A percentile compares a stretch with the other conserved stretches of the same genome.
phyloP scores from a whole-genome alignment of 2,888 invertebrate species.

The Geophilus truncorum region DNA sequence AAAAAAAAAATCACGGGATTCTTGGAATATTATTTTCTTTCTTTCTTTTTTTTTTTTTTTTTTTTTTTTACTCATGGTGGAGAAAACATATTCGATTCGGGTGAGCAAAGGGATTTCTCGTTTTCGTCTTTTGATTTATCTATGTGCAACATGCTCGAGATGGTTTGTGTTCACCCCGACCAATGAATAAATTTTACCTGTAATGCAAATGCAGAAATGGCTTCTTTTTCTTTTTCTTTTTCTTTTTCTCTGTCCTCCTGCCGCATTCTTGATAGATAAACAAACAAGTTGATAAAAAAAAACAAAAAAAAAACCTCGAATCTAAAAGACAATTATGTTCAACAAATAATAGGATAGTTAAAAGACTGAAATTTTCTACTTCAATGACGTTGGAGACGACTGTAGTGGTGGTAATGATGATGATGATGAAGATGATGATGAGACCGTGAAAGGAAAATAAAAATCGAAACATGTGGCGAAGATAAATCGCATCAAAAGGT shows the following conservation, averaged over 20 bases:
- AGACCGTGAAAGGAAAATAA: background rate
- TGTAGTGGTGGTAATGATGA: background rate
- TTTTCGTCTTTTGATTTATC: constrained; percentile 20
- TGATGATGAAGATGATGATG: no score
- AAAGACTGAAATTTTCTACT: no score
- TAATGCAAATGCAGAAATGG: background rate
- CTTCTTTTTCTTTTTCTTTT: background rate
- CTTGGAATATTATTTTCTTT: background rate
- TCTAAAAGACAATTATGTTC: no score
- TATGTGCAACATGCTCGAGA: background rate
- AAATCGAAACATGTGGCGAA: background rate
- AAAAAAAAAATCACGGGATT: background rate
- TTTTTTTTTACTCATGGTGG: background rate
- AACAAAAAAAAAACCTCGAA: background rate
- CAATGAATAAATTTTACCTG: constrained; percentile 22
- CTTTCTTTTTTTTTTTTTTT: background rate
- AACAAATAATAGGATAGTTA: no score
- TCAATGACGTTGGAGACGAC: no score
- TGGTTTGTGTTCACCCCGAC: constrained; percentile 11
- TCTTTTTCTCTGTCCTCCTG: background rate
- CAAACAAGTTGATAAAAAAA: background rate
- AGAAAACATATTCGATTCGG: background rate
- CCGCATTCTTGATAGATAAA: background rate
- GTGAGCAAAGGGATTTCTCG: constrained; percentile 20
- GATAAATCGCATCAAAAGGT: background rate